Base-by-base conservation (phyloP, 1,140 invertebrate genomes). In the Sarcophaga bullata region DNA sequence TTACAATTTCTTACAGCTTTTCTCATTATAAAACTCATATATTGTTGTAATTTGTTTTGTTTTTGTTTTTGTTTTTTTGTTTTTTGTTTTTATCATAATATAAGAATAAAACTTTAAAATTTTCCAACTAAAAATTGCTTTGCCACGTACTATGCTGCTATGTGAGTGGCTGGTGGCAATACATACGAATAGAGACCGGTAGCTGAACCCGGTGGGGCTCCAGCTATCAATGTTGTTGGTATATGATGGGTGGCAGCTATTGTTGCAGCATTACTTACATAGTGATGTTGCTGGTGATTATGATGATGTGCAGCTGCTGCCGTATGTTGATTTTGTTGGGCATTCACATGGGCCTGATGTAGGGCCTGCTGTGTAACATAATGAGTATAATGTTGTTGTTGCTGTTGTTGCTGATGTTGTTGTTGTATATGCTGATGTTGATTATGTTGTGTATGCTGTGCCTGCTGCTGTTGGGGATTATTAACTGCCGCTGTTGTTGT, bases 121-220 rank as follows among this genome's bases (percentile, higher is more conserved):
- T 80, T 73, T 15, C 62, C 13, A 72, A 49, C 37, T 54, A 80
- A 81, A 80, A 78, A 78, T 78, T 78, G 75, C 75, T 78, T 78
- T 78, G 75, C 75, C 58, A 72, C 82, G 86, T 84, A 83, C 84
- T 84, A 84, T 83, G 88, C 88, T 25, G 88, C 87, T 84, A 89
- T 88, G 80, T 89, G 88, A 46, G 86, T 87, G 50, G 87, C 82
- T 54, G 88, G 84, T 68, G 88, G 88, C 85, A 89, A 82, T 82
- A 89, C 85, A 83, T 89, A 89, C 76, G 88, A 89, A 80, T 89
- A 89, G 81, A 89, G 85, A 82, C 87, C 86, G 17, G 85, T 72
- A 84, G 84, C 81, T 72, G 84, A 73, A 76, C 86, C 49, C n/a
- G 83, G 81, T 84, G 84, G 19, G 80, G 81, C 75, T 17, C 83